Conservation (phyloP, 2,113 vertebrate genomes). For the Etia nguti region DNA sequence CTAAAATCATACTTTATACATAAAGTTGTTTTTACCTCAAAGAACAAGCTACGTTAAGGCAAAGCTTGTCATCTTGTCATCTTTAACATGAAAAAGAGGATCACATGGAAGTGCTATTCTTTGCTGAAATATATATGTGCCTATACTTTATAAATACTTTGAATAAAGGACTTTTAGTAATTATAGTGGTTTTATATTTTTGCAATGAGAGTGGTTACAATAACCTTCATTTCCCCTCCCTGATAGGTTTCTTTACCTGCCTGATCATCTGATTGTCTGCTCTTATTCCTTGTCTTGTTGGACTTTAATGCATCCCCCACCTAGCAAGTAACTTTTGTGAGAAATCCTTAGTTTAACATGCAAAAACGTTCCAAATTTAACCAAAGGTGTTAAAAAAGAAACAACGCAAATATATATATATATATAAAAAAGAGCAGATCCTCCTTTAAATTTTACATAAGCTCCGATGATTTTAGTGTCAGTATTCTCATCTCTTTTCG, state of each 20-base stretch:
- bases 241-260: not conserved
- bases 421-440: not conserved
- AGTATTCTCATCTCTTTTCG: not conserved
- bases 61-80: not conserved
- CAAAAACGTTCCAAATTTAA: not conserved
- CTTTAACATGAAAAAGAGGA: not conserved
- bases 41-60: not conserved
- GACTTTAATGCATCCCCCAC: not conserved
- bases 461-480: not conserved
- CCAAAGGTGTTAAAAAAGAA: not conserved
- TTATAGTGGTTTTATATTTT: not conserved
- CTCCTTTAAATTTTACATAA: not conserved
- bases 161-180: not conserved
- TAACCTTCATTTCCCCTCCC: not conserved
- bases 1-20: not conserved
- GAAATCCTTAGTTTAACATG: not conserved
- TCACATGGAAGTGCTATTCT: not conserved
- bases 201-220: not conserved
- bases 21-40: not conserved
- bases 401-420: not conserved
- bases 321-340: not conserved
- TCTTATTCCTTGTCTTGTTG: not conserved
- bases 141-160: not conserved
- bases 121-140: not conserved
- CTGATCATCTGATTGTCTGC: not conserved